Percentiles rank a stretch among this genome's conserved stretches.
These are phyloP conservation scores for Pseudococcus viburni DNA, from an alignment of 2,888 invertebrate genomes.

Conservation along the genomic window DNA sequence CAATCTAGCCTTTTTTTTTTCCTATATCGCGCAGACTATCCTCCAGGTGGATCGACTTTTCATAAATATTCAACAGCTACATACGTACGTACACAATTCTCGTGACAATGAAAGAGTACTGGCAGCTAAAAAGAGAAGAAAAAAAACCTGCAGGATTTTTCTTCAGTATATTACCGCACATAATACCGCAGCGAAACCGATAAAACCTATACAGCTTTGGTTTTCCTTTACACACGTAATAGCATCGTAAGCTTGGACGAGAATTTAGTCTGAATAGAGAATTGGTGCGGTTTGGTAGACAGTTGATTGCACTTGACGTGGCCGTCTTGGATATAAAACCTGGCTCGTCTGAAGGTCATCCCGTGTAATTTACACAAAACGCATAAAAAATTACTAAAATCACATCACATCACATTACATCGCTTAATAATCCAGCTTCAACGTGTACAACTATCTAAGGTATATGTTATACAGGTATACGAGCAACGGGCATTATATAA, in stretches of 20 bases:
- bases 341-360: slow-evolving; percentile 53
- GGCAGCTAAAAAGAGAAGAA: not conserved
- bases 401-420: slow-evolving; percentile 35
- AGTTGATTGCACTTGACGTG: slow-evolving; percentile 63
- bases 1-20: not conserved
- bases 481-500: slow-evolving; percentile 20
- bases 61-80: slow-evolving; percentile 53
- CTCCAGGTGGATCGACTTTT: slow-evolving; percentile 30
- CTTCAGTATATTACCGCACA: slow-evolving; percentile 12
- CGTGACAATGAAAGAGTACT: slow-evolving; percentile 53
- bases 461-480: not conserved
- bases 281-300: slow-evolving; percentile 53
- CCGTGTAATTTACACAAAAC: slow-evolving; percentile 58
- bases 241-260: not conserved
- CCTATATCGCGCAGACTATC: not conserved
- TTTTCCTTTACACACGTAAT: slow-evolving; percentile 33
- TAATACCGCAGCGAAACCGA: not conserved
- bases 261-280: slow-evolving; percentile 51
- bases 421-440: slow-evolving; percentile 5
- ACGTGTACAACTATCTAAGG: not conserved
- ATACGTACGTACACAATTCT: slow-evolving; percentile 17
- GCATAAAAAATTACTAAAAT: slow-evolving; percentile 45
- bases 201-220: slow-evolving; percentile 7
- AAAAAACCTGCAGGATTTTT: slow-evolving; percentile 29
- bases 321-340: slow-evolving; percentile 36